A percentile compares a stretch with the other conserved stretches of the same genome.
Evolutionary conservation across 2,113 vertebrate species (phyloP).

Genomic region (Engystomops pustulosus): DNA sequence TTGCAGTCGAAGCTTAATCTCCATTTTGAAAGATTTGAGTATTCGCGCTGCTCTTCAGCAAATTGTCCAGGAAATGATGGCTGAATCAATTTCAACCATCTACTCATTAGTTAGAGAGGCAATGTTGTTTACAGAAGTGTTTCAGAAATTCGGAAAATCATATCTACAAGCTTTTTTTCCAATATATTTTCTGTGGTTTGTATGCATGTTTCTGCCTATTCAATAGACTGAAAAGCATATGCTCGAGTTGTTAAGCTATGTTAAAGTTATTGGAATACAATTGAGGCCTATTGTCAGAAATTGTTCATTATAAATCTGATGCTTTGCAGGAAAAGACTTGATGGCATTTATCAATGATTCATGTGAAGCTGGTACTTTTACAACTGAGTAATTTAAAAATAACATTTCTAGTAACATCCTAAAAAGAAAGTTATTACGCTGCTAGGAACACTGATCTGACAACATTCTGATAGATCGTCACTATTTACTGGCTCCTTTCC

Average conservation of each 20-base stretch:
- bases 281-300: neutral
- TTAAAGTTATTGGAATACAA: neutral
- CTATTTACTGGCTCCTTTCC: neutral
- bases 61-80: conserved; percentile 9
- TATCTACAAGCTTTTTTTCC: neutral
- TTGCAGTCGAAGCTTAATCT: neutral
- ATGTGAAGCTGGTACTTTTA: neutral
- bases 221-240: neutral
- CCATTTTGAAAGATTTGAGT: conserved; percentile 10
- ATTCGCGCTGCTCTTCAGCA: neutral
- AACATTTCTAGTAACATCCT: neutral
- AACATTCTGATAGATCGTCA: neutral
- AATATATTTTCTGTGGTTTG: neutral
- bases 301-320: neutral
- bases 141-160: neutral
- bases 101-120: conserved; percentile 9
- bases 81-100: conserved; percentile 13
- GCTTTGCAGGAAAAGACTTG: neutral
- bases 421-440: neutral
- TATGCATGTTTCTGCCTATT: neutral
- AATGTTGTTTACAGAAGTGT: neutral
- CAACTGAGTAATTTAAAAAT: conserved; percentile 7
- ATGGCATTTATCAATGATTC: neutral
- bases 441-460: neutral
- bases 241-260: neutral